Conservation (phyloP, 2,113 vertebrate species). For the Oncorhynchus masou region DNA sequence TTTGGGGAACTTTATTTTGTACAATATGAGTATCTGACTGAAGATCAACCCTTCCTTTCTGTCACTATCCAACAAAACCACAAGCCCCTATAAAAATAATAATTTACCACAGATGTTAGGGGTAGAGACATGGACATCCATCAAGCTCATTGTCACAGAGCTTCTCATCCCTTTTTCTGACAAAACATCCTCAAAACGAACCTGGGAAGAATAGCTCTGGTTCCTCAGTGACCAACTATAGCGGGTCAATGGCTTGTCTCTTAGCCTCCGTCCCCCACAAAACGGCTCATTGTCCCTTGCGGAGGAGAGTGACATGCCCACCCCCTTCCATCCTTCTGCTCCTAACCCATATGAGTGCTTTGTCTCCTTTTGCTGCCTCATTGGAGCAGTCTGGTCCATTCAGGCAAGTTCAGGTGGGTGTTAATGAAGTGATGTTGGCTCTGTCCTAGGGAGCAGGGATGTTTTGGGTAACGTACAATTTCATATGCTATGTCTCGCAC, state of each 20-base stretch:
- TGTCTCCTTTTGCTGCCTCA: slow-evolving; percentile 61
- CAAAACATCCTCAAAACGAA: slow-evolving; percentile 47
- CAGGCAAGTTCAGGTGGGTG: slow-evolving; percentile 53
- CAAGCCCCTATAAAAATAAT: slow-evolving; percentile 27
- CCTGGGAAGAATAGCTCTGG: slow-evolving; percentile 52
- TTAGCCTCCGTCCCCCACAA: slow-evolving; percentile 49
- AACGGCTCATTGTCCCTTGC: slow-evolving; percentile 48
- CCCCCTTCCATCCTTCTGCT: slow-evolving; percentile 41
- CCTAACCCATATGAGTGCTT: slow-evolving; percentile 46
- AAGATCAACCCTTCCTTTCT: slow-evolving; percentile 37
- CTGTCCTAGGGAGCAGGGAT: slow-evolving; percentile 35
- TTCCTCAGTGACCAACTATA: slow-evolving; percentile 28
- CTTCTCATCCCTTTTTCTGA: slow-evolving; percentile 54
- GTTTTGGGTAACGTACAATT: slow-evolving; percentile 35
- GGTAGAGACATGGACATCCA: slow-evolving; percentile 57
- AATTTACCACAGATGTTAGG: slow-evolving; percentile 49
- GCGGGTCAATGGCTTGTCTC: slow-evolving; percentile 39
- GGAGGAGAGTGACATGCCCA: slow-evolving; percentile 54
- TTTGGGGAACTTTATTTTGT: background rate
- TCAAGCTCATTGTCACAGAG: slow-evolving; percentile 59
- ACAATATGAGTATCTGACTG: slow-evolving; percentile 31
- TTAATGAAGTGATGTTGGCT: slow-evolving; percentile 67
- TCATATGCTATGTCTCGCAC: slow-evolving; percentile 17
- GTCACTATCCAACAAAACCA: slow-evolving; percentile 24
- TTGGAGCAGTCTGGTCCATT: slow-evolving; percentile 61